Base-by-base conservation (phyloP, 2,113 vertebrate species). In the Paramisgurnus dabryanus region DNA sequence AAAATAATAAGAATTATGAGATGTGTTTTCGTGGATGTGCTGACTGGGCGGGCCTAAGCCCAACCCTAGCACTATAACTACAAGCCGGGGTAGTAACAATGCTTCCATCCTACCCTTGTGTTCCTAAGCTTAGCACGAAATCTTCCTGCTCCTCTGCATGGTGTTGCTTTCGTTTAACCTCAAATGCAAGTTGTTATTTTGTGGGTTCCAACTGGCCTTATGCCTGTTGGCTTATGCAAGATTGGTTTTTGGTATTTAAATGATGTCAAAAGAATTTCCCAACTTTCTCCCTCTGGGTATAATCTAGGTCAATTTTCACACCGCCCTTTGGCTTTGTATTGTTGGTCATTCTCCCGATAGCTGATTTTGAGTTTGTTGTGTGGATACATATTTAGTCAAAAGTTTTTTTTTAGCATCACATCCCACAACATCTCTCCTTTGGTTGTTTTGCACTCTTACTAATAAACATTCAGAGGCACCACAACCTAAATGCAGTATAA, bases 21-120 rank as follows among this genome's bases (percentile, higher is more conserved):
- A 0, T 12, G 53, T 58, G n/a, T n/a, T 58, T 58, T 1, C n/a
- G 17, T 58, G 55, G 55, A 17, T 58, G 55, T 58, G 55, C 7
- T 18, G 17, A 58, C 17, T n/a, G 55, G 55, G 55, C 55, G 17
- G 6, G n/a, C 6, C 55, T 58, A 18, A 2, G 1, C 55, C 27
- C 27, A 34, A 34, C 27, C 27, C 27, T 34, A 34, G 57, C 34
- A 11, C 58, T 63, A 27, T 41, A 63, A 45, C 39, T 13, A 17
- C 3, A 17, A 15, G 12, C n/a, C 53, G n/a, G 13, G 40, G n/a
- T 78, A 5, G 9, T 68, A 41, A 50, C 47, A 66, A 76, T 40
- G 27, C 45, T 45, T 76, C 75, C 49, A 43, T 67, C 39, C 67
- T 67, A 50, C 49, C 57, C 60, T 43, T 72, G 68, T 50, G 43